phyloP scores from a whole-genome alignment of 2,113 vertebrate species.

The Sylvietta virens region DNA sequence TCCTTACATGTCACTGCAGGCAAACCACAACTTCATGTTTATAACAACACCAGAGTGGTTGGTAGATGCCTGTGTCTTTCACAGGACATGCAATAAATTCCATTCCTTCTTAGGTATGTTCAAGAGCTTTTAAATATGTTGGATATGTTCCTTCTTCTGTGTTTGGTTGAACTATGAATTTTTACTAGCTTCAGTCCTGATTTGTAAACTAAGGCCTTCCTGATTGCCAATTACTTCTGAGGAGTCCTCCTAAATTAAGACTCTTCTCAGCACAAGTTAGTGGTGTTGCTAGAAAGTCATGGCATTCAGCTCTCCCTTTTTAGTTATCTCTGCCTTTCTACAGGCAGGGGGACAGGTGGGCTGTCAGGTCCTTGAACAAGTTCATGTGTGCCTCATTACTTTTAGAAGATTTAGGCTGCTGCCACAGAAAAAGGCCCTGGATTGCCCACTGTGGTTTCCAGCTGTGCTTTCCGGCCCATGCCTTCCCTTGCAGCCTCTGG shows the following conservation, averaged over 20 bases:
- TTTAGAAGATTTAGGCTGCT: not conserved
- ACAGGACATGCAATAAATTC: not conserved
- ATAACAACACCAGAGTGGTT: not conserved
- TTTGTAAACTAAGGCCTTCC: not conserved
- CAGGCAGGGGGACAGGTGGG: rapidly evolving
- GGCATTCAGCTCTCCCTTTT: not conserved
- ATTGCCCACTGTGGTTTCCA: not conserved
- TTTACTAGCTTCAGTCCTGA: not conserved
- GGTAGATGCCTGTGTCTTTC: not conserved
- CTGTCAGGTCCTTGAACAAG: not conserved
- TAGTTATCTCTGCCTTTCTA: not conserved
- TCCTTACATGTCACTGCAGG: not conserved
- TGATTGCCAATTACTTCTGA: not conserved
- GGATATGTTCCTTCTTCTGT: not conserved
- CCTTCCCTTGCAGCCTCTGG: not conserved
- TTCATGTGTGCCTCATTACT: not conserved
- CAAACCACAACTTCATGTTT: not conserved
- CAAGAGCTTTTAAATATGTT: not conserved
- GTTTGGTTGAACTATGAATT: not conserved
- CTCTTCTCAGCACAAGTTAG: not conserved
- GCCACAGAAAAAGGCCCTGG: not conserved
- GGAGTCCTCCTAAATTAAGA: not conserved
- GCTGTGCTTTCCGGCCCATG: not conserved
- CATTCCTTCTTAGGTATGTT: not conserved
- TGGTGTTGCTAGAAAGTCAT: not conserved